Evolutionary conservation across 2,797 vertebrate species (phyloP).

Genomic region (Sylvilagus floridanus): DNA sequence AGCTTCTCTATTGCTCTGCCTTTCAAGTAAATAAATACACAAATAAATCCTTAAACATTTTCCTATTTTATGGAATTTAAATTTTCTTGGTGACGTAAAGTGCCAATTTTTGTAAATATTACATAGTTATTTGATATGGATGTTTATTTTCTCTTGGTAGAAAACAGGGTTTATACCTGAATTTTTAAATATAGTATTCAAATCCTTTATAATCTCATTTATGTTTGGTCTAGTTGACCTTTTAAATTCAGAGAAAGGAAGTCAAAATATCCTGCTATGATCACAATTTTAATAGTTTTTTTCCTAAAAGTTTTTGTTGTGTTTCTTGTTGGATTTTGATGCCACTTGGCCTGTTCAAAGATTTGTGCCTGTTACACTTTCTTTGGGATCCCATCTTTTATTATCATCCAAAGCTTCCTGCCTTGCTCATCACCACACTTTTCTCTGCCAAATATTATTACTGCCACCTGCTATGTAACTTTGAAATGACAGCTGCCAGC

Average conservation of each 20-base stretch:
- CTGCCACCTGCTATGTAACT: neutral
- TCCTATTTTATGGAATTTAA: slow-evolving; percentile 24
- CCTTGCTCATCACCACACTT: neutral
- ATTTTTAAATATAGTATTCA: slow-evolving; percentile 52
- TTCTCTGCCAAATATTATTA: neutral
- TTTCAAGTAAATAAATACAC: no score
- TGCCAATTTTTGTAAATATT: slow-evolving; percentile 25
- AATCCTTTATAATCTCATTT: slow-evolving; percentile 8
- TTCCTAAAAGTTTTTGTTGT: neutral
- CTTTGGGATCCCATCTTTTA: neutral
- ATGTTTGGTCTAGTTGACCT: neutral
- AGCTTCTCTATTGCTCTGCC: no score
- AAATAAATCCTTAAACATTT: no score
- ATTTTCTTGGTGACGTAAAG: slow-evolving; percentile 39
- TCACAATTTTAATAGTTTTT: neutral
- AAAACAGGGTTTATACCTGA: neutral
- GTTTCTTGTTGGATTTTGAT: neutral
- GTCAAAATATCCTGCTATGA: neutral
- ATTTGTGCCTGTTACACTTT: neutral
- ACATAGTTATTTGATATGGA: slow-evolving; percentile 20
- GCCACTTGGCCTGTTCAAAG: neutral
- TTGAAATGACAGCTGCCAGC: no score
- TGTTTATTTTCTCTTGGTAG: slow-evolving; percentile 19
- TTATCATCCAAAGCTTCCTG: neutral
- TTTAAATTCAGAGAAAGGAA: slow-evolving; percentile 46